Conservation (phyloP, 2,113 vertebrate species). For the Colaptes auratus region DNA sequence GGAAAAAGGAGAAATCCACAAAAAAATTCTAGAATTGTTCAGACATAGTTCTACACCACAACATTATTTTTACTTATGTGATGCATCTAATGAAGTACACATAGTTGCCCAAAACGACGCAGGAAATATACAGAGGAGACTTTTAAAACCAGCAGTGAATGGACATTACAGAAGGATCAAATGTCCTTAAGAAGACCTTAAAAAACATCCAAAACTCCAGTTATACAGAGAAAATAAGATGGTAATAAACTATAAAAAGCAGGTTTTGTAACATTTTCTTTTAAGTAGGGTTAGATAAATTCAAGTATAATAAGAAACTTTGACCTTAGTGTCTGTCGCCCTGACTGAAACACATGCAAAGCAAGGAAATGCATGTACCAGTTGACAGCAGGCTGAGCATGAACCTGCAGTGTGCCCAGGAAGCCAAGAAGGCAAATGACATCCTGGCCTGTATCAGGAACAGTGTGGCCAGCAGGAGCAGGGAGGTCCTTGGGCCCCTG, state of each 20-base stretch:
- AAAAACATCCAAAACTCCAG: neutral
- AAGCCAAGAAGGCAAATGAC: too few species aligned
- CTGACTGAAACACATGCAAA: neutral
- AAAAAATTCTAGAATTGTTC: neutral
- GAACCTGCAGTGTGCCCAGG: too few species aligned
- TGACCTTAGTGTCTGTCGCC: neutral
- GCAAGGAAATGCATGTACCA: neutral
- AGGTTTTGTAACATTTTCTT: neutral
- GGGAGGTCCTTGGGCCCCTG: too few species aligned
- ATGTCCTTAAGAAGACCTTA: neutral
- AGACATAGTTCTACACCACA: neutral
- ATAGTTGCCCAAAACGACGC: neutral
- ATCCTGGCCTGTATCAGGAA: too few species aligned
- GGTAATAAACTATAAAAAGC: neutral
- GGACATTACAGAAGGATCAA: neutral
- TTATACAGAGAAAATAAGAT: neutral
- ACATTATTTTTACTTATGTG: neutral
- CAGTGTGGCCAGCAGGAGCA: too few species aligned
- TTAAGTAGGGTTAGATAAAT: neutral
- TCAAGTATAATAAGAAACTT: neutral
- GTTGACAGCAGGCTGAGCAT: too few species aligned
- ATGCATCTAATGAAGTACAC: neutral
- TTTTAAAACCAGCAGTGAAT: neutral
- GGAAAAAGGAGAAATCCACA: neutral
- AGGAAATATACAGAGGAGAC: neutral